These are phyloP conservation scores for Drosophila baimaii DNA, from an alignment of 1,140 invertebrate species.

Conservation along the genomic window DNA sequence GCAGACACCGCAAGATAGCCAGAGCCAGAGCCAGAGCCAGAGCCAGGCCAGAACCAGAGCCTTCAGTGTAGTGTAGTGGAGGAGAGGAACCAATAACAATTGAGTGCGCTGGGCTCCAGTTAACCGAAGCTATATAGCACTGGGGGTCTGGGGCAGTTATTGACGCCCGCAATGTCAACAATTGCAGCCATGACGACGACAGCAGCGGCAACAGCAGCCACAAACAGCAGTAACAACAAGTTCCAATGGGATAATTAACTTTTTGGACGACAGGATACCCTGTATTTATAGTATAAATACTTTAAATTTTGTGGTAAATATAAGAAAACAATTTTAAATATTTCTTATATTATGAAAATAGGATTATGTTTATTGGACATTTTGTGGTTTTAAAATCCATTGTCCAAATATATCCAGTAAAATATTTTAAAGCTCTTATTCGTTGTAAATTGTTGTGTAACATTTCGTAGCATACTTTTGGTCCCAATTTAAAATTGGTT, in stretches of 20 bases:
- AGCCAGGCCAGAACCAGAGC: not conserved
- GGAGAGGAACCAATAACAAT: slow-evolving; percentile 34
- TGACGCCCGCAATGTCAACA: slow-evolving; percentile 80
- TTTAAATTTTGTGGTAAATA: not conserved
- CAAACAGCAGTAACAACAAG: slow-evolving; percentile 39
- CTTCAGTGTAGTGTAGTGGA: not conserved
- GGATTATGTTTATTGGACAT: too few species aligned
- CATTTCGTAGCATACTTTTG: not conserved
- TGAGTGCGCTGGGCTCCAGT: slow-evolving; percentile 51
- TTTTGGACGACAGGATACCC: slow-evolving; percentile 4
- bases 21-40: not conserved
- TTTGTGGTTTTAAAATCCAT: too few species aligned
- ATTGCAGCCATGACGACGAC: slow-evolving; percentile 77
- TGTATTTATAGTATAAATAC: not conserved
- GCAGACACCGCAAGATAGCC: slow-evolving; percentile 21
- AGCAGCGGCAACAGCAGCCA: slow-evolving; percentile 23
- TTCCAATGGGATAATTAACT: not conserved
- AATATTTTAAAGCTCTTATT: too few species aligned
- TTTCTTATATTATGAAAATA: too few species aligned
- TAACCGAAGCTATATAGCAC: slow-evolving; percentile 52
- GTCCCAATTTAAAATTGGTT: not conserved
- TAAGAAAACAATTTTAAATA: not conserved
- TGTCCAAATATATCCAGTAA: too few species aligned
- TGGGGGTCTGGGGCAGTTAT: slow-evolving; percentile 50
- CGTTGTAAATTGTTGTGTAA: not conserved